Evolutionary conservation across 2,888 invertebrate genomes (phyloP).

Genomic region (Cataglyphis altisquamis): DNA sequence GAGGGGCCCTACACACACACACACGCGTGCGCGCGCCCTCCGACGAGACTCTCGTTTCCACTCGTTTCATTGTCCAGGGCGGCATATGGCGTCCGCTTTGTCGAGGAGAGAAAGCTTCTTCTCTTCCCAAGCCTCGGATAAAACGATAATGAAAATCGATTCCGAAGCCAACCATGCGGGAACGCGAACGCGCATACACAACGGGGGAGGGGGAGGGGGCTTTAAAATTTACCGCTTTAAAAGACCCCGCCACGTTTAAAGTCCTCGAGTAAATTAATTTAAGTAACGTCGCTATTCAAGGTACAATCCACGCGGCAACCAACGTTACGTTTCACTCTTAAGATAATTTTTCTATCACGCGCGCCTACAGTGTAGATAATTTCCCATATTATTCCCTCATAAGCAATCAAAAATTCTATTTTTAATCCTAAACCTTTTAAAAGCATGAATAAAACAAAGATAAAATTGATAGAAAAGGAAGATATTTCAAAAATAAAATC

Average conservation of each 20-base stretch:
- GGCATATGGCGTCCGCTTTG: constrained; percentile 74
- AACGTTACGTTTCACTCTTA: not conserved
- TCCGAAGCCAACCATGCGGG: constrained; percentile 36
- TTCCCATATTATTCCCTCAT: not conserved
- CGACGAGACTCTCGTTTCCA: constrained; percentile 70
- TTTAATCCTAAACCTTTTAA: not conserved
- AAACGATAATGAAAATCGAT: constrained; percentile 52
- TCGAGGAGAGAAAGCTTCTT: constrained; percentile 57
- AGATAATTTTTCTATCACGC: not conserved
- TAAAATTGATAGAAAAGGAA: not conserved
- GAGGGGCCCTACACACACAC: constrained; percentile 49
- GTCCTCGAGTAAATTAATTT: constrained; percentile 14
- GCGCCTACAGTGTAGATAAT: not conserved
- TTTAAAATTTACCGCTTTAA: constrained; percentile 28
- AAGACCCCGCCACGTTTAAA: not conserved
- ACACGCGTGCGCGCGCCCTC: constrained; percentile 51
- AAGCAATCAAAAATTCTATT: not conserved
- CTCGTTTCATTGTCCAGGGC: constrained; percentile 65
- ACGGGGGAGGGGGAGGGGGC: not conserved
- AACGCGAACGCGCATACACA: constrained; percentile 13
- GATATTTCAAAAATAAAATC: not conserved
- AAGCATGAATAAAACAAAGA: not conserved
- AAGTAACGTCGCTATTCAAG: not conserved
- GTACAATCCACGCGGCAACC: not conserved
- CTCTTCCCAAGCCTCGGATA: constrained; percentile 34